These are phyloP conservation scores for Psilopsiagon aurifrons DNA, from an alignment of 2,113 vertebrate species.

Conservation along the genomic window DNA sequence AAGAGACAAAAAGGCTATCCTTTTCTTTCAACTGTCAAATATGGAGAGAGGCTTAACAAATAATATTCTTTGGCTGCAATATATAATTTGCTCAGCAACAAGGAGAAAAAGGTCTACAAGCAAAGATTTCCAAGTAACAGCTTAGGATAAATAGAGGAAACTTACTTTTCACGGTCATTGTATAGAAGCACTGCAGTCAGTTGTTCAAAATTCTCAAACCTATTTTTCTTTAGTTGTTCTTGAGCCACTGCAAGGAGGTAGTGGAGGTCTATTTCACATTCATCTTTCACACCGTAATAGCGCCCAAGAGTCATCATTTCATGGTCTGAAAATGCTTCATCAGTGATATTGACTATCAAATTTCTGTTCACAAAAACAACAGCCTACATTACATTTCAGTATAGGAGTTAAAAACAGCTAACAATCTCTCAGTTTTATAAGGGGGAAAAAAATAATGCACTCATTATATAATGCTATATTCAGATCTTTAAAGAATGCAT, in stretches of 20 bases:
- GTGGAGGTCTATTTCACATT: slow-evolving; percentile 55
- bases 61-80: neutral
- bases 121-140: neutral
- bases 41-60: neutral
- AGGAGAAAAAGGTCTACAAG: neutral
- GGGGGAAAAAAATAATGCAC: neutral
- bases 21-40: neutral
- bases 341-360: slow-evolving; percentile 73
- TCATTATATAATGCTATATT: neutral
- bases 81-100: neutral
- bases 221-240: slow-evolving; percentile 82
- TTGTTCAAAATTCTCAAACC: slow-evolving; percentile 81
- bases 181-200: slow-evolving; percentile 73
- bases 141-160: neutral
- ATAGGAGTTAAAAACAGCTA: neutral
- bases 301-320: slow-evolving; percentile 86
- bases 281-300: slow-evolving; percentile 68
- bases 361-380: slow-evolving; percentile 71
- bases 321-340: slow-evolving; percentile 79
- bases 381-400: neutral
- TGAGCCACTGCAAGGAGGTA: slow-evolving; percentile 80
- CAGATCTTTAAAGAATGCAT: neutral
- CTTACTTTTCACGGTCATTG: slow-evolving; percentile 83
- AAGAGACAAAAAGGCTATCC: neutral
- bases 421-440: neutral